These are phyloP conservation scores for Acleris literana DNA, from an alignment of 2,888 invertebrate genomes.

Conservation along the genomic window DNA sequence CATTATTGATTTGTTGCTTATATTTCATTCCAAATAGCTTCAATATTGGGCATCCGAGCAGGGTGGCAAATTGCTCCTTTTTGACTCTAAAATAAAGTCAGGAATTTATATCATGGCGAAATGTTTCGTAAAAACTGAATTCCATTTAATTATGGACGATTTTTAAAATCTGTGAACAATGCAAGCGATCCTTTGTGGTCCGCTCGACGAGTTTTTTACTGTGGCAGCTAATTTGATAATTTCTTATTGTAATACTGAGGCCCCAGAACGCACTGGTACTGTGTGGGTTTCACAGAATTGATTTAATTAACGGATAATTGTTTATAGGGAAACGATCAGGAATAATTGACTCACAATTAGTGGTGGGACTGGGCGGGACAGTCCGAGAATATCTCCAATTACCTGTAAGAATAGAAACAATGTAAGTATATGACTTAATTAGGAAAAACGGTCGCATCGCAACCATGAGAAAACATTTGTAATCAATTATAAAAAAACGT, in stretches of 20 bases:
- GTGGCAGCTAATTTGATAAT: slow-evolving; percentile 80
- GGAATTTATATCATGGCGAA: slow-evolving; percentile 79
- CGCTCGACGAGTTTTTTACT: slow-evolving; percentile 62
- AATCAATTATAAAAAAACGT: no score
- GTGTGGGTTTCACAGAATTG: slow-evolving; percentile 47
- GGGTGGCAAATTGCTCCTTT: slow-evolving; percentile 77
- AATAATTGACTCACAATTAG: slow-evolving; percentile 35
- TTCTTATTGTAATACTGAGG: slow-evolving; percentile 69
- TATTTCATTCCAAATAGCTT: slow-evolving; percentile 56
- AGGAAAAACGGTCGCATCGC: no score
- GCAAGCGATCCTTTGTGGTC: slow-evolving; percentile 73
- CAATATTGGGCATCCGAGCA: slow-evolving; percentile 62
- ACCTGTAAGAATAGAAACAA: slow-evolving; percentile 30
- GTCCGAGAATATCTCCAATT: slow-evolving; percentile 15
- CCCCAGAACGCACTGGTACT: slow-evolving; percentile 36
- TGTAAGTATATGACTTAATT: slow-evolving; percentile 5
- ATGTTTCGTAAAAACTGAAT: slow-evolving; percentile 73
- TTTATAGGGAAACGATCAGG: slow-evolving; percentile 34
- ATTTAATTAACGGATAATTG: slow-evolving; percentile 46
- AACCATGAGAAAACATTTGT: no score
- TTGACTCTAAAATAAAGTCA: slow-evolving; percentile 58
- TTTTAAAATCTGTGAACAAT: slow-evolving; percentile 83
- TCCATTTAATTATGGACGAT: slow-evolving; percentile 83
- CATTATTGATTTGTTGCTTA: slow-evolving; percentile 60
- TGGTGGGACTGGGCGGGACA: slow-evolving; percentile 15